Conservation (phyloP, 2,888 invertebrate genomes). For the Cremastinae sp. region DNA sequence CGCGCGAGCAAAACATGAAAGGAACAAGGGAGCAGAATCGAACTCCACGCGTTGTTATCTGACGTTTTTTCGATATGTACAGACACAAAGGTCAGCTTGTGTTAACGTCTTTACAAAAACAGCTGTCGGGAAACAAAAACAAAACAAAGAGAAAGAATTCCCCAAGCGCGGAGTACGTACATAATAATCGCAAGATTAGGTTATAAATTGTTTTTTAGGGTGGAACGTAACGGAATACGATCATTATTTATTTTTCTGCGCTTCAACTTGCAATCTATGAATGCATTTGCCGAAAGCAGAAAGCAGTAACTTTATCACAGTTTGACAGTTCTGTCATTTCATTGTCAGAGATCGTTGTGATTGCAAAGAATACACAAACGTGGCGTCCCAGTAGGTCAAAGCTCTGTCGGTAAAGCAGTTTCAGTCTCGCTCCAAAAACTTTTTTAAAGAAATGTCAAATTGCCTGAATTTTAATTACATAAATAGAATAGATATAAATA, state of each 20-base stretch:
- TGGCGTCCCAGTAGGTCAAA: too few relatives aligned
- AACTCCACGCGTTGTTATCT: conserved; percentile 12
- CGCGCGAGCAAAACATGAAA: neutral
- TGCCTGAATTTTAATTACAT: too few relatives aligned
- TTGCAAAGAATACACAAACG: too few relatives aligned
- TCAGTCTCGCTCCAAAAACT: too few relatives aligned
- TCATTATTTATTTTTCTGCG: conserved; percentile 4
- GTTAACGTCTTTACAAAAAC: conserved; percentile 22
- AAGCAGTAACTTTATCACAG: neutral
- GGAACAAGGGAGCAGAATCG: neutral
- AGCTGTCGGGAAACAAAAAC: conserved; percentile 18
- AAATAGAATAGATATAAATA: too few relatives aligned
- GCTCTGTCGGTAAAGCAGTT: too few relatives aligned
- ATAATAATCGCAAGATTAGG: neutral
- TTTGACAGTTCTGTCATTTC: conserved; percentile 1
- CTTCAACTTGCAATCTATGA: conserved; percentile 1
- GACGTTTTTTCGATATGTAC: conserved; percentile 12
- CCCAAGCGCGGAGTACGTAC: neutral
- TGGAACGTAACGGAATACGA: neutral
- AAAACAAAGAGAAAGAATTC: too few relatives aligned
- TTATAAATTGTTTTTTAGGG: neutral
- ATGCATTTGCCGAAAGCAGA: neutral
- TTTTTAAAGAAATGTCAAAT: too few relatives aligned
- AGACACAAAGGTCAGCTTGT: conserved; percentile 33
- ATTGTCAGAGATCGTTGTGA: too few relatives aligned